Evolutionary conservation across 1,140 invertebrate genomes (phyloP).

Genomic region (Lordiphosa stackelbergi): DNA sequence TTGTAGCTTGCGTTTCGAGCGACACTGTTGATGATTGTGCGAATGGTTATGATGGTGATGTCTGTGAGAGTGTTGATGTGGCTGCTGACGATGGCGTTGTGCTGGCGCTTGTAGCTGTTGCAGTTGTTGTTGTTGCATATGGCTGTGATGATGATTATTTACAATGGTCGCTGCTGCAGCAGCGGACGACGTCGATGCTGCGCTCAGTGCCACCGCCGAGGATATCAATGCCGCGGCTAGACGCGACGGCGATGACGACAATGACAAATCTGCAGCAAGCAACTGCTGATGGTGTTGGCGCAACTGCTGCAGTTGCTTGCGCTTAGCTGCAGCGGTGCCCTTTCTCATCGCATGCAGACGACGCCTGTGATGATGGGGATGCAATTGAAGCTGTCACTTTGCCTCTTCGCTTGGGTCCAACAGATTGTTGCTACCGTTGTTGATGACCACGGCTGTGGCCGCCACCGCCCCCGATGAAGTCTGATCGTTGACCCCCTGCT

Average conservation of each 20-base stretch:
- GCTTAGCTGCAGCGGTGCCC: constrained; percentile 56
- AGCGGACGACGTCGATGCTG: constrained; percentile 41
- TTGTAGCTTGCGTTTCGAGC: constrained; percentile 75
- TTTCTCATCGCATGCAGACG: constrained; percentile 70
- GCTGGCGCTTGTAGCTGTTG: constrained; percentile 19
- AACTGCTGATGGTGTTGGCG: constrained; percentile 55
- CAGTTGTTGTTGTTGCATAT: constrained; percentile 40
- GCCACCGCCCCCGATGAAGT: constrained; percentile 1
- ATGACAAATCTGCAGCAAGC: constrained; percentile 37
- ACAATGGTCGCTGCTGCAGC: constrained; percentile 57
- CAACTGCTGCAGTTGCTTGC: constrained; percentile 59
- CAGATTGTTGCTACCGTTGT: constrained; percentile 49
- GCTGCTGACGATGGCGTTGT: constrained; percentile 33
- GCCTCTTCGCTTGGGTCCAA: constrained; percentile 62
- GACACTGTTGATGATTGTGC: constrained; percentile 68
- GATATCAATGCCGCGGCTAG: constrained; percentile 63
- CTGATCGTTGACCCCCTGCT: constrained; percentile 23
- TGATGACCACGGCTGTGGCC: constrained; percentile 17
- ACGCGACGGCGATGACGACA: constrained; percentile 47
- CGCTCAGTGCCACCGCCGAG: constrained; percentile 60
- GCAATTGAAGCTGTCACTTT: constrained; percentile 75
- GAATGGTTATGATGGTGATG: constrained; percentile 55
- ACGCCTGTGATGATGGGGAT: constrained; percentile 66
- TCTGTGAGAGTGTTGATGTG: constrained; percentile 38
- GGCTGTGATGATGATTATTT: constrained; percentile 73